Percentiles rank a stretch among this genome's conserved stretches.
Conservation (phyloP, 2,113 vertebrate species). For the Misgurnus anguillicaudatus region DNA sequence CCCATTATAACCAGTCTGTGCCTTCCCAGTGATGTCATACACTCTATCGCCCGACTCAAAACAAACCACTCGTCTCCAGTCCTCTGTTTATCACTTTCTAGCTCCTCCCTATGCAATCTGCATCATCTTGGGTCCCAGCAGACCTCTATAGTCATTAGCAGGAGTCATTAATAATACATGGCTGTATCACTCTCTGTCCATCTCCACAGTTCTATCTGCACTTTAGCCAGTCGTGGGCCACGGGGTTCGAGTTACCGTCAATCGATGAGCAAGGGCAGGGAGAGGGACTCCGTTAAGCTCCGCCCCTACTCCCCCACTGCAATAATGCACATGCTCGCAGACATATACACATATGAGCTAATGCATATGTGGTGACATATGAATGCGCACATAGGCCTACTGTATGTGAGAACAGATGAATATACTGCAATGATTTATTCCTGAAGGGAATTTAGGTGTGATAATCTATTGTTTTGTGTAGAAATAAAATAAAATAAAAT, state of each 20-base stretch:
- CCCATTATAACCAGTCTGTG: slow-evolving; percentile 19
- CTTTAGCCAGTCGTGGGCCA: slow-evolving; percentile 66
- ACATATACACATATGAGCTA: background rate
- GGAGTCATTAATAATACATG: slow-evolving; percentile 81
- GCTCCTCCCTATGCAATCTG: slow-evolving; percentile 3
- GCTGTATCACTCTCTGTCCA: slow-evolving; percentile 65
- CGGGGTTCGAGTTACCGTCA: slow-evolving; percentile 71
- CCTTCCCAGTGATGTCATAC: background rate
- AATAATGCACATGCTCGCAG: slow-evolving; percentile 18
- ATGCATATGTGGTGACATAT: background rate
- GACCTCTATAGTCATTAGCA: slow-evolving; percentile 74
- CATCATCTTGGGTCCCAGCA: slow-evolving; percentile 56
- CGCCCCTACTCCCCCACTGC: background rate
- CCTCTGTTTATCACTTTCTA: slow-evolving; percentile 1
- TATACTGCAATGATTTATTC: background rate
- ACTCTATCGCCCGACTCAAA: slow-evolving; percentile 3
- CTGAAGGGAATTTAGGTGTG: background rate
- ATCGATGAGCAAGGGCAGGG: slow-evolving; percentile 69
- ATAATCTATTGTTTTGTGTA: too few relatives aligned
- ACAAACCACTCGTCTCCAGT: slow-evolving; percentile 6
- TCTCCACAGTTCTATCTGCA: slow-evolving; percentile 64
- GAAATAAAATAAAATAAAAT: too few relatives aligned
- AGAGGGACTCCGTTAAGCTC: slow-evolving; percentile 19
- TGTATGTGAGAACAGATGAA: background rate
- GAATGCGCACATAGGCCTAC: background rate